These are phyloP conservation scores for Sebastes melanostomus DNA, from an alignment of 2,797 vertebrate genomes.

Conservation along the genomic window DNA sequence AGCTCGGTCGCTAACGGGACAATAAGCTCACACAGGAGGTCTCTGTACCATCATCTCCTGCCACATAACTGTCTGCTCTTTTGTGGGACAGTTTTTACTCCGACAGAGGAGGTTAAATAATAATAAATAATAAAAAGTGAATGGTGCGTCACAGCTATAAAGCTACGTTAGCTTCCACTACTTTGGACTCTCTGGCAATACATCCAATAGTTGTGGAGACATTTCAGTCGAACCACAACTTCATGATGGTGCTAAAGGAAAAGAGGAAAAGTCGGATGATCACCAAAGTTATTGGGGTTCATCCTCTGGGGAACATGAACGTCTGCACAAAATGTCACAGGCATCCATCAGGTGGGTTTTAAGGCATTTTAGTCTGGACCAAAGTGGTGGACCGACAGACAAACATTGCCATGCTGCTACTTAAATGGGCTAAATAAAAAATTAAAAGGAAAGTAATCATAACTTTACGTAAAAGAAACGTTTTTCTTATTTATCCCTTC, in stretches of 20 bases:
- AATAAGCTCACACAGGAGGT: not conserved
- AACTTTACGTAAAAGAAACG: not conserved
- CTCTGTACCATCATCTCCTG: not conserved
- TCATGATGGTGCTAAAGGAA: not conserved
- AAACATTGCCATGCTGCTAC: not conserved
- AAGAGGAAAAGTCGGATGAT: too few species aligned
- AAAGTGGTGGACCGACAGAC: not conserved
- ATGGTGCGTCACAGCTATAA: accelerated
- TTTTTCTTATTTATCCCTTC: not conserved
- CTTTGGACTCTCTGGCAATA: too few species aligned
- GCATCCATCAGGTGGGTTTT: not conserved
- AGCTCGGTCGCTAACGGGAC: not conserved
- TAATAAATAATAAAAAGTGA: too few species aligned
- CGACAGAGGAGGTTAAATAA: too few species aligned
- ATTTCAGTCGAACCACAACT: not conserved
- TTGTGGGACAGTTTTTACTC: too few species aligned
- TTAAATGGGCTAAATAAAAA: accelerated
- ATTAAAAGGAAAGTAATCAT: not conserved
- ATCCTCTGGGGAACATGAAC: not conserved
- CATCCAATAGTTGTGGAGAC: too few species aligned
- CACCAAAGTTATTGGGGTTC: too few species aligned
- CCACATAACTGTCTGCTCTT: too few species aligned
- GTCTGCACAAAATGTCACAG: not conserved
- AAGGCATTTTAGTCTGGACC: not conserved
- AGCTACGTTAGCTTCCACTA: too few species aligned